Base-by-base conservation (phyloP, 2,113 vertebrate genomes). In the Asarcornis scutulata region DNA sequence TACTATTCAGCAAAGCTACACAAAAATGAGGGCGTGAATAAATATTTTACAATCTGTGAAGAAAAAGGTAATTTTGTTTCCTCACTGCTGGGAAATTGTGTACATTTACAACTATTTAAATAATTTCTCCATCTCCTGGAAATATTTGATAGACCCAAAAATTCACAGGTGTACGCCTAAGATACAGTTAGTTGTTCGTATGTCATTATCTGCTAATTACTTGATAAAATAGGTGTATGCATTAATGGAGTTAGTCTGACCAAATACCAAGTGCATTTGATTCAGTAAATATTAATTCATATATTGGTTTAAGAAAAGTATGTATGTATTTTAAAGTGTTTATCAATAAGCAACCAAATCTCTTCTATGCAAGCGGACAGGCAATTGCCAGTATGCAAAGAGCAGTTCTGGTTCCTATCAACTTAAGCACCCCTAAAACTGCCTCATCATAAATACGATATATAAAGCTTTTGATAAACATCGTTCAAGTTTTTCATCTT, bases 201-300 rank as follows among this genome's bases (percentile, higher is more conserved):
- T 90, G 15, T 86, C 55, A 44, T 53, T 94, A 58, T 85, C 59
- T 92, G 38, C 21, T 85, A 89, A 88, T 83, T 76, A 82, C n/a
- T 91, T 74, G 7, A 71, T 50, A 83, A 80, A 85, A 83, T 58
- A 78, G 6, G 5, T 60, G 5, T 60, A 60, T 26, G 68, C 2
- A 27, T 42, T 91, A 76, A 44, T 83, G 68, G 83, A 56, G 21
- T 31, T 62, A 93, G 55, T 20, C 17, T 75, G 40, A 80, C 64
- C 69, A 81, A 79, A 27, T 31, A 63, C 9, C 5, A 82, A 56
- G 21, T 0, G 1, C 18, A 58, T 84, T 93, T 78, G 23, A 52
- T 79, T 78, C 11, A 72, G 66, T 50, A 84, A 89, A 84, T 56
- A 74, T 26, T 71, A 29, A 55, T 78, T 67, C 8, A 59, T 40